These are phyloP conservation scores for Nannospalax galili DNA, from an alignment of 2,113 vertebrate species.

Conservation along the genomic window DNA sequence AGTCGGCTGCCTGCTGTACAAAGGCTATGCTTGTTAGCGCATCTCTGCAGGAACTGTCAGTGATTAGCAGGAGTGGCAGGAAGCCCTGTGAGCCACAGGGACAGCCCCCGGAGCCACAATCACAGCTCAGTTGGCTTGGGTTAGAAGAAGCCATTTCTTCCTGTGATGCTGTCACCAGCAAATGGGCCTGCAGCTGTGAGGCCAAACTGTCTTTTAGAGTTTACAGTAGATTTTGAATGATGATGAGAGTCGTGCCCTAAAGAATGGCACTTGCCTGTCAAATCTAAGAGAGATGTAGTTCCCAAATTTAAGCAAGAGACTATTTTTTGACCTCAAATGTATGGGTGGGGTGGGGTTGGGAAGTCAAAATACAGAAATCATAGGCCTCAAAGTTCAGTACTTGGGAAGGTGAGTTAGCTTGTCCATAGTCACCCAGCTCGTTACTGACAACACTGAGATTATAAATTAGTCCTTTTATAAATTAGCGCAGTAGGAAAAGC, in stretches of 20 bases:
- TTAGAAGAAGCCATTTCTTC: constrained; percentile 1
- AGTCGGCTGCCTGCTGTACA: constrained; percentile 23
- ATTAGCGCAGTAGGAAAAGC: not conserved
- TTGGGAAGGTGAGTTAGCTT: not conserved
- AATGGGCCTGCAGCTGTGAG: not conserved
- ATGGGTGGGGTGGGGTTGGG: not conserved
- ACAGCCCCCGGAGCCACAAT: constrained; percentile 41
- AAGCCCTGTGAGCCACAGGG: not conserved
- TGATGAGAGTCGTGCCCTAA: not conserved
- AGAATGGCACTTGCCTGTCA: not conserved
- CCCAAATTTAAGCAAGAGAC: not conserved
- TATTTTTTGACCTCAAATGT: not conserved
- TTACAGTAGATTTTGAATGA: not conserved
- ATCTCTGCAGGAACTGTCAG: not conserved
- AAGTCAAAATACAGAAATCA: not conserved
- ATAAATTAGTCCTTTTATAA: not conserved
- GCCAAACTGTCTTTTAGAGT: not conserved
- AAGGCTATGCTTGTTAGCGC: not conserved
- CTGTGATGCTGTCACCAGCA: not conserved
- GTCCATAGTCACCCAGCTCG: not conserved
- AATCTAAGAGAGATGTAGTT: not conserved
- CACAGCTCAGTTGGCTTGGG: constrained; percentile 5
- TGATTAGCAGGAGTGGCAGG: constrained; percentile 33
- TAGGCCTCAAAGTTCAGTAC: not conserved
- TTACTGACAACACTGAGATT: not conserved